A percentile compares a stretch with the other conserved stretches of the same genome.
phyloP scores from a whole-genome alignment of 2,888 invertebrate genomes.

The Uropetala carovei region DNA sequence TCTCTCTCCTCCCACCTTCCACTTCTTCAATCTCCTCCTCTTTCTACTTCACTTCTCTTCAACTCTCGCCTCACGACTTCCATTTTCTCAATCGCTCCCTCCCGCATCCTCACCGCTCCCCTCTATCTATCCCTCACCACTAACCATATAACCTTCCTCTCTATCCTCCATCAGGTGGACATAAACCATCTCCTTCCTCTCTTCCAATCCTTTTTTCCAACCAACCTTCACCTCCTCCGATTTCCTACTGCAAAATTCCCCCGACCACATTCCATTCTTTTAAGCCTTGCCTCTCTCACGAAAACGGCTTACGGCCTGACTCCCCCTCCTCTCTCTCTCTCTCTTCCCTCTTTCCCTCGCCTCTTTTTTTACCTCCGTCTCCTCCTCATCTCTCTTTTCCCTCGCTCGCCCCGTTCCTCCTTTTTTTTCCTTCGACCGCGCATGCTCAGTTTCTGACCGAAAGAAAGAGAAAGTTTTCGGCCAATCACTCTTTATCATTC shows the following conservation, averaged over 20 bases:
- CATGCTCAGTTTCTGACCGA: no score
- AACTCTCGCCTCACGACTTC: neutral
- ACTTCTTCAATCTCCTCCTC: neutral
- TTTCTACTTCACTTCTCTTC: neutral
- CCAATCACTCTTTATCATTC: no score
- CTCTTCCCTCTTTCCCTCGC: neutral
- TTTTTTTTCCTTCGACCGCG: no score
- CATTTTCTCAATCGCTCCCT: neutral
- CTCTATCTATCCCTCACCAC: neutral
- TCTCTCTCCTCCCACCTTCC: conserved; percentile 6
- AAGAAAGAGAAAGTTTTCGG: no score
- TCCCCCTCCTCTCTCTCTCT: no score
- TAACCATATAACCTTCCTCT: neutral
- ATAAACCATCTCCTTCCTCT: neutral
- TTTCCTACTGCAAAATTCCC: neutral
- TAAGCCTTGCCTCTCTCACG: conserved; percentile 11
- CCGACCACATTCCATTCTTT: conserved; percentile 18
- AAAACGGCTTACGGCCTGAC: neutral
- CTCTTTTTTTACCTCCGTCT: neutral
- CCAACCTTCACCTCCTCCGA: neutral
- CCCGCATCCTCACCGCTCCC: neutral
- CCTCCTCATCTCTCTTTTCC: neutral
- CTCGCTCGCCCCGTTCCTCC: no score
- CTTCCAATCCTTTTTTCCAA: neutral
- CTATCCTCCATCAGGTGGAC: neutral